A percentile compares a stretch with the other conserved stretches of the same genome.
Evolutionary conservation across 2,797 vertebrate species (phyloP).

Genomic region (Macropus fuliginosus): DNA sequence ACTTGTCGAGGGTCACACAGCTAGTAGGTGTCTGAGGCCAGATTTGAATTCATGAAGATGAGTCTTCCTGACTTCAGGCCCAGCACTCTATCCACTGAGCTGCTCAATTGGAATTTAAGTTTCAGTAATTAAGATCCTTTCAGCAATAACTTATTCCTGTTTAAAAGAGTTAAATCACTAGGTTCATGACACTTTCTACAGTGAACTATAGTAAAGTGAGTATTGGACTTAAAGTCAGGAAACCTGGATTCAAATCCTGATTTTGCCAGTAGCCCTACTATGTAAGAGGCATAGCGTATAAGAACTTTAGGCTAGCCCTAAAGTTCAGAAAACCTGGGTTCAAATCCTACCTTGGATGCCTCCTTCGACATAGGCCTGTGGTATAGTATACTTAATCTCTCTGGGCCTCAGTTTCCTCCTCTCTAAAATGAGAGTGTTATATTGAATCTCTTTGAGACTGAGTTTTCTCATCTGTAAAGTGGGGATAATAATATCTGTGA

Average conservation of each 20-base stretch:
- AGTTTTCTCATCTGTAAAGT: conserved; percentile 15
- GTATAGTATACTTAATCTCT: not conserved
- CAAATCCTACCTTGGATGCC: not conserved
- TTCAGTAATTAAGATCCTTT: not conserved
- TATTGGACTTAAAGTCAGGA: not conserved
- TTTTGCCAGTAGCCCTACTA: not conserved
- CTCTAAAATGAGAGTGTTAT: conserved; percentile 5
- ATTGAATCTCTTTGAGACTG: conserved; percentile 19
- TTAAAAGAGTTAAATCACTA: not conserved
- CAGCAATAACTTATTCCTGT: not conserved
- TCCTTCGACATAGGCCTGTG: not conserved
- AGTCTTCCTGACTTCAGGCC: not conserved
- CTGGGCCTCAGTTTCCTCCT: conserved; percentile 27
- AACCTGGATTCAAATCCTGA: not conserved
- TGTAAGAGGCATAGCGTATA: not conserved
- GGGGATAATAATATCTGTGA: not conserved
- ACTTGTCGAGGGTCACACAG: too few relatives aligned
- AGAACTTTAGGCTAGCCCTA: not conserved
- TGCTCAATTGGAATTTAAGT: not conserved
- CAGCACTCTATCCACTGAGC: not conserved
- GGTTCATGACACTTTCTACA: not conserved
- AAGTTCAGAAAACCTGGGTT: not conserved
- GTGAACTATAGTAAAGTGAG: not conserved
- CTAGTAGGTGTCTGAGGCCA: not conserved
- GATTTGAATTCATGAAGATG: not conserved